Percentiles rank a stretch among this genome's conserved stretches.
These are phyloP conservation scores for Gastrophryne carolinensis DNA, from an alignment of 2,797 vertebrate genomes.

Conservation along the genomic window DNA sequence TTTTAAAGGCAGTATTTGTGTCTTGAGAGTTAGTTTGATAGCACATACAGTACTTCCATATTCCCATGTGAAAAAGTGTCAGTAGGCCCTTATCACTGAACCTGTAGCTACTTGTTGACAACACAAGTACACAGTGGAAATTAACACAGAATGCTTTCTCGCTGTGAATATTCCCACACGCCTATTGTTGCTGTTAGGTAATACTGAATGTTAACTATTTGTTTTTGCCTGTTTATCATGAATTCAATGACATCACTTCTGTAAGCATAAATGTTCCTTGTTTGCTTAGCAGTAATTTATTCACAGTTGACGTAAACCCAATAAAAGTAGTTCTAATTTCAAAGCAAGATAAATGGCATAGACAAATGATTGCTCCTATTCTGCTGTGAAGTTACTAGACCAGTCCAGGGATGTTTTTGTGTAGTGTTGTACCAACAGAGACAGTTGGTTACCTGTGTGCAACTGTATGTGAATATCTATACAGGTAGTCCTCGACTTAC, in stretches of 20 bases:
- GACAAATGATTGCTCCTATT: no score
- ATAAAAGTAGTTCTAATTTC: no score
- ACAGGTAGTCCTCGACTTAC: no score
- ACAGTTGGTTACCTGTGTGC: no score
- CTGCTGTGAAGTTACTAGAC: no score
- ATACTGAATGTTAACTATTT: background rate
- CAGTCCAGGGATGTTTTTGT: no score
- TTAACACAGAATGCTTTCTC: slow-evolving; percentile 44
- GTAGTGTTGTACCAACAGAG: no score
- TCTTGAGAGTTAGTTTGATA: background rate
- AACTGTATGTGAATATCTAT: no score
- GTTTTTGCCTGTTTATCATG: slow-evolving; percentile 9
- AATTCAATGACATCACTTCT: background rate
- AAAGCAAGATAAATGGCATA: no score
- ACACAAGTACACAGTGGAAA: slow-evolving; percentile 49
- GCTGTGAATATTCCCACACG: slow-evolving; percentile 47
- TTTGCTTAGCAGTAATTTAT: background rate
- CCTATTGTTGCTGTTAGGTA: slow-evolving; percentile 28
- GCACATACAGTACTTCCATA: background rate
- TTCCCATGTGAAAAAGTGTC: slow-evolving; percentile 52
- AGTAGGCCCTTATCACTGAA: slow-evolving; percentile 58
- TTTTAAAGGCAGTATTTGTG: no score
- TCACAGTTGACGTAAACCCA: background rate
- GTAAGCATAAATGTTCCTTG: background rate
- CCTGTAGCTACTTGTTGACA: slow-evolving; percentile 53